Percentiles rank a stretch among this genome's conserved stretches.
These are phyloP conservation scores for Chelonus formosanus DNA, from an alignment of 2,888 invertebrate species.

Conservation along the genomic window DNA sequence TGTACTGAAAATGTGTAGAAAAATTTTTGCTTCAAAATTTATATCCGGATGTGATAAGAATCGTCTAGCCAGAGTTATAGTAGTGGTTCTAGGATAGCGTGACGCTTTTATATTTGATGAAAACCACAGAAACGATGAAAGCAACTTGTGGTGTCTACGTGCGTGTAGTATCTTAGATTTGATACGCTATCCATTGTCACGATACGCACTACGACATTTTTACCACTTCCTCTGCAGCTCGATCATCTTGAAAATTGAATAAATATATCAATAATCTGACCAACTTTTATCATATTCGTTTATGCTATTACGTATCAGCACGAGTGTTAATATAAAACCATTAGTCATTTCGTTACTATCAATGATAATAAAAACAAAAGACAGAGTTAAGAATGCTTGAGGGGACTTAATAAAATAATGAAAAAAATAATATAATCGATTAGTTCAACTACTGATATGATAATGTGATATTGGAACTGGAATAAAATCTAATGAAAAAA, in stretches of 20 bases:
- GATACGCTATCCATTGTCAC: slow-evolving; percentile 7
- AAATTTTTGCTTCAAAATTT: slow-evolving; percentile 10
- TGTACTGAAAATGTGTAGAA: too few species aligned
- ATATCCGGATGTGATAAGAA: slow-evolving; percentile 30
- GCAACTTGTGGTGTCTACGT: slow-evolving; percentile 21
- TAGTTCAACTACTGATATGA: slow-evolving; percentile 19
- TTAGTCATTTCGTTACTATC: too few species aligned
- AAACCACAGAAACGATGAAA: slow-evolving; percentile 24
- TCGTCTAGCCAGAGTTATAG: slow-evolving; percentile 35
- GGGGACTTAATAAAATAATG: neutral
- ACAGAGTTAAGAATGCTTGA: neutral
- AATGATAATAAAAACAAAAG: too few species aligned
- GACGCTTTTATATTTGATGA: slow-evolving; percentile 27
- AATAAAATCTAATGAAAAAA: slow-evolving; percentile 9
- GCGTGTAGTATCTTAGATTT: slow-evolving; percentile 14
- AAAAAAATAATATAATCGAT: slow-evolving; percentile 32
- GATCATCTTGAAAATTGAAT: neutral
- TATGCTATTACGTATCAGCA: too few species aligned
- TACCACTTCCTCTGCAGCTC: slow-evolving; percentile 14
- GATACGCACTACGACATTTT: neutral
- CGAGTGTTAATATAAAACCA: too few species aligned
- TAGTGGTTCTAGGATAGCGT: slow-evolving; percentile 27
- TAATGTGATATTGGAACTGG: slow-evolving; percentile 18
- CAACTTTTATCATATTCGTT: too few species aligned
- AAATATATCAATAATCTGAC: too few species aligned